Base-by-base conservation (phyloP, 2,113 vertebrate species). In the Acrocephalus arundinaceus region DNA sequence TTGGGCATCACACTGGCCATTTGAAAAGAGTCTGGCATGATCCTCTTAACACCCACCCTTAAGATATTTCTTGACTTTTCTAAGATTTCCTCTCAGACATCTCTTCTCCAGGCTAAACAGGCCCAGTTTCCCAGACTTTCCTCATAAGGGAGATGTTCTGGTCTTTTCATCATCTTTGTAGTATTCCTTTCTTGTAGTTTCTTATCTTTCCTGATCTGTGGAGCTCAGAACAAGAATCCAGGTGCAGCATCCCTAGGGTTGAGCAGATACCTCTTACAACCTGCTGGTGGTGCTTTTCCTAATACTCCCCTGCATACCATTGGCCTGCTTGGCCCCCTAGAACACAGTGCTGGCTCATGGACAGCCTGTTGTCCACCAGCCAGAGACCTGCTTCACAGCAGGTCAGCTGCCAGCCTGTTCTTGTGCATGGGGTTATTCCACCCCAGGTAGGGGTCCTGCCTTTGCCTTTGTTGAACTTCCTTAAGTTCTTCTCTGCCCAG, bases 281-380 rank as follows among this genome's bases (percentile, higher is more conserved):
- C 25, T 51, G 14, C 22, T 88, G 37, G 22, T 12, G 28, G 6
- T 58, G 37, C 12, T 73, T 51, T 66, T 45, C 27, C 35, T 73
- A 21, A 66, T 66, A 9, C 4, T 6, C 2, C 5, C 2, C 23
- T 8, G 10, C 8, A 28, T 37, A 23, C 13, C 13, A 6, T 11
- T 51, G 22, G 9, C 22, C 7, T 51, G 12, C 37, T 37, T 81
- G 8, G 15, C 45, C 45, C 45, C 22, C 11, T 31, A 22, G 37
- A 35, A 27, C 12, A 45, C 19, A 28, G 10, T 11, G 31, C 25
- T 66, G 59, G 27, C 12, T 58, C 59, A 28, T 7, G 15, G 31
- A 13, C 35, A 65, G 11, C 43, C 24, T 57, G 5, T 10, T 57
- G 7, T 30, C 9, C 39, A 35, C 11, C 25, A 57, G 58, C 9